A percentile compares a stretch with the other conserved stretches of the same genome.
Conservation (phyloP, 2,113 vertebrate species). For the Uropsilus gracilis region DNA sequence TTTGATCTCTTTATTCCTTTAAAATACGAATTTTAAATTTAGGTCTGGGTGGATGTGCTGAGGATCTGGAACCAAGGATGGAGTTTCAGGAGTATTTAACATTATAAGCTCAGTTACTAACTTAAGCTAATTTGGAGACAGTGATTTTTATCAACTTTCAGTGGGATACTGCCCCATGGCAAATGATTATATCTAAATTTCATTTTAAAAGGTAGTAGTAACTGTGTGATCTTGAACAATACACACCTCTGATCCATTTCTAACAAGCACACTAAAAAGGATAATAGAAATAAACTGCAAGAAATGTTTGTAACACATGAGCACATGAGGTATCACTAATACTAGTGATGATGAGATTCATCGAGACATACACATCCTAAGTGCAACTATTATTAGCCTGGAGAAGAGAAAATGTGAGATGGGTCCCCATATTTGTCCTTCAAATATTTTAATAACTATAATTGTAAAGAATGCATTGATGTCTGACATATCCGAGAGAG, state of each 20-base stretch:
- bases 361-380: too few species aligned
- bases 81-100: not conserved
- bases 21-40: not conserved
- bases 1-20: not conserved
- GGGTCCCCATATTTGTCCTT: not conserved
- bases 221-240: not conserved
- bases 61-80: not conserved
- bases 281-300: not conserved
- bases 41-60: not conserved
- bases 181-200: not conserved
- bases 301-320: not conserved
- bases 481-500: not conserved
- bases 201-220: not conserved
- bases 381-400: not conserved
- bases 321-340: not conserved
- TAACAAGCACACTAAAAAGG: not conserved
- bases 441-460: not conserved
- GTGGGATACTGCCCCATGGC: not conserved
- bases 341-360: too few species aligned
- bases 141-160: constrained; percentile 5
- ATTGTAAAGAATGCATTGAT: not conserved
- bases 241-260: not conserved
- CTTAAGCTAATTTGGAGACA: not conserved
- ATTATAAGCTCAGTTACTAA: not conserved
- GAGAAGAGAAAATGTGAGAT: not conserved